Evolutionary conservation across 2,888 invertebrate genomes (phyloP).

Genomic region (Dryocosmus kuriphilus): DNA sequence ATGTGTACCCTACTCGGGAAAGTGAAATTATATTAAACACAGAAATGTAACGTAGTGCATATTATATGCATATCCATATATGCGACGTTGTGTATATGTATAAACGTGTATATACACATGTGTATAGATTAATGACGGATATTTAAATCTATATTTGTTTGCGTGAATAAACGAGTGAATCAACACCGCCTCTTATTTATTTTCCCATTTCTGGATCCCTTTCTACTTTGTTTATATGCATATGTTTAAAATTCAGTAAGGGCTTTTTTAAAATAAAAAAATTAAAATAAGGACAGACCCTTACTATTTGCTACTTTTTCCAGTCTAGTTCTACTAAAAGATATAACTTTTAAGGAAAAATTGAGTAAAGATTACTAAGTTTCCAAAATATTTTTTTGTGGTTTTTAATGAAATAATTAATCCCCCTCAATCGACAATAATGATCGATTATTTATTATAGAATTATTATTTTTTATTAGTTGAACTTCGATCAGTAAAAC

Average conservation of each 20-base stretch:
- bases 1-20: conserved; percentile 64
- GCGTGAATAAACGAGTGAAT: conserved; percentile 72
- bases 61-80: conserved; percentile 53
- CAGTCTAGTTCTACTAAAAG: too few species aligned
- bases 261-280: too few species aligned
- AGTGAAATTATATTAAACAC: conserved; percentile 64
- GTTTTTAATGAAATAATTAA: too few species aligned
- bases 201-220: background rate
- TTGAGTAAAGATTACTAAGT: too few species aligned
- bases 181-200: conserved; percentile 41
- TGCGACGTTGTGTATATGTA: conserved; percentile 51
- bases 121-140: conserved; percentile 59
- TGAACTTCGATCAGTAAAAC: too few species aligned
- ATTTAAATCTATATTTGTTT: conserved; percentile 71
- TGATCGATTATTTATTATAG: too few species aligned
- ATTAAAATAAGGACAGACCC: too few species aligned
- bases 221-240: background rate
- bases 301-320: too few species aligned
- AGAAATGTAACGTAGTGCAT: conserved; percentile 52
- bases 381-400: too few species aligned
- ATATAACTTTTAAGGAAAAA: too few species aligned
- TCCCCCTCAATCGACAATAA: too few species aligned
- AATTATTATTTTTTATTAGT: too few species aligned
- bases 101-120: conserved; percentile 45
- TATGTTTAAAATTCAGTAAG: background rate